A percentile compares a stretch with the other conserved stretches of the same genome.
Conservation (phyloP, 2,888 invertebrate genomes). For the Trimorus sp. region DNA sequence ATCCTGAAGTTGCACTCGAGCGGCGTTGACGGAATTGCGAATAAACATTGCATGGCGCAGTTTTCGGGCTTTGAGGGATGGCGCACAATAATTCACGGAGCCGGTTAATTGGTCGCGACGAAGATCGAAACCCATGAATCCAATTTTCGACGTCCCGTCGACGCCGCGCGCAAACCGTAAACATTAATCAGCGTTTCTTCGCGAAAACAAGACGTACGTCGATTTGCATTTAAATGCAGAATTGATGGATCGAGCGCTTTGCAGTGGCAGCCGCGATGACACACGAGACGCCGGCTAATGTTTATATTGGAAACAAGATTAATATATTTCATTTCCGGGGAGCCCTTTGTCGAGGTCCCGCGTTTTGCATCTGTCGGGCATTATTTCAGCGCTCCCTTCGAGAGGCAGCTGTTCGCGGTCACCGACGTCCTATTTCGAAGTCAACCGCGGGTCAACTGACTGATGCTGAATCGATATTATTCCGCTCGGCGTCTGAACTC, state of each 20-base stretch:
- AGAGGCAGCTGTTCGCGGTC: conserved; percentile 43
- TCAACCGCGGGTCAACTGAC: conserved; percentile 75
- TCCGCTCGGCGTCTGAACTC: conserved; percentile 68
- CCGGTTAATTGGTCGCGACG: too few relatives aligned
- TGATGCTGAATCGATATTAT: conserved; percentile 76
- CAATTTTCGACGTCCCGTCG: too few relatives aligned
- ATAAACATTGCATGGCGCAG: not conserved
- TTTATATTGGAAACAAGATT: conserved; percentile 62
- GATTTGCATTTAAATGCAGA: conserved; percentile 39
- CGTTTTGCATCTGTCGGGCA: conserved; percentile 44
- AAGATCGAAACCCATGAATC: too few relatives aligned
- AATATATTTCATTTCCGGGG: conserved; percentile 55
- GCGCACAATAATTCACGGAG: too few relatives aligned
- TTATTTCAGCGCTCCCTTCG: conserved; percentile 34
- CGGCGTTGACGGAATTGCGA: conserved; percentile 23
- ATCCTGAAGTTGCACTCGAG: conserved; percentile 7
- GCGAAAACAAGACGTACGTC: conserved; percentile 20
- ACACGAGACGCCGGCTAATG: conserved; percentile 32
- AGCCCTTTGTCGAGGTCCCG: conserved; percentile 38
- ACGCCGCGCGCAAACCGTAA: not conserved
- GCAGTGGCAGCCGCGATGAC: conserved; percentile 9
- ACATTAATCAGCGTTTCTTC: conserved; percentile 9
- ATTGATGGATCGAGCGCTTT: conserved; percentile 40
- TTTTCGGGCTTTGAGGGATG: not conserved
- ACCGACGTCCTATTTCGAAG: conserved; percentile 76